Conservation (phyloP, 2,888 invertebrate genomes). For the Agrochola macilenta region DNA sequence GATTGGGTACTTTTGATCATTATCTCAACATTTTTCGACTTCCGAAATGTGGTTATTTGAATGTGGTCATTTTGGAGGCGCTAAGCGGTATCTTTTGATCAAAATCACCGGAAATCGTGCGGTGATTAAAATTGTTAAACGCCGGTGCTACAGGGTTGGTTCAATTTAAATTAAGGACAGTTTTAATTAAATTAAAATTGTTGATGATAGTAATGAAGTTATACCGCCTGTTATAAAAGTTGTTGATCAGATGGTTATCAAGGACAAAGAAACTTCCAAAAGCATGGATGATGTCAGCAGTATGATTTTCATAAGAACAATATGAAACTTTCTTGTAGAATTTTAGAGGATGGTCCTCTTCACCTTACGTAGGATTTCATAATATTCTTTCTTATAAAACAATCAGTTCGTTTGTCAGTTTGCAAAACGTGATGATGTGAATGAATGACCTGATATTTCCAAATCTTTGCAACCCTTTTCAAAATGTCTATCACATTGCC, state of each 20-base stretch:
- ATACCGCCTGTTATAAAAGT: not conserved
- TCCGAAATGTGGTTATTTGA: constrained; percentile 64
- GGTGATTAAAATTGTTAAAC: constrained; percentile 62
- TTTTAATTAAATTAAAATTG: constrained; percentile 41
- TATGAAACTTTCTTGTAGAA: not conserved
- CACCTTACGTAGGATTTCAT: not conserved
- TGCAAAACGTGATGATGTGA: not conserved
- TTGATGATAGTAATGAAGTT: constrained; percentile 23
- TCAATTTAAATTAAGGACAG: constrained; percentile 25
- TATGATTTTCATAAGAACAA: not conserved
- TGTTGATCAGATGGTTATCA: not conserved
- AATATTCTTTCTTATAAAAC: not conserved
- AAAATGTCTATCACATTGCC: not conserved
- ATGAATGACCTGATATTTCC: not conserved
- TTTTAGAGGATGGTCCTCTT: not conserved
- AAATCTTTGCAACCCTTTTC: not conserved
- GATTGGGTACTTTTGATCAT: constrained; percentile 64
- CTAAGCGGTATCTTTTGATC: constrained; percentile 67
- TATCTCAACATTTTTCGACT: constrained; percentile 68
- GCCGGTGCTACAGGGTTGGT: constrained; percentile 45
- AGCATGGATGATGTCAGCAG: not conserved
- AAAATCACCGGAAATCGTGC: constrained; percentile 62
- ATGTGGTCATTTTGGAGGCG: constrained; percentile 63
- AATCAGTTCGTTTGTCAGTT: not conserved
- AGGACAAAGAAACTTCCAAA: not conserved